A percentile compares a stretch with the other conserved stretches of the same genome.
These are phyloP conservation scores for Notothenia rossii DNA, from an alignment of 2,113 vertebrate species.

Conservation along the genomic window DNA sequence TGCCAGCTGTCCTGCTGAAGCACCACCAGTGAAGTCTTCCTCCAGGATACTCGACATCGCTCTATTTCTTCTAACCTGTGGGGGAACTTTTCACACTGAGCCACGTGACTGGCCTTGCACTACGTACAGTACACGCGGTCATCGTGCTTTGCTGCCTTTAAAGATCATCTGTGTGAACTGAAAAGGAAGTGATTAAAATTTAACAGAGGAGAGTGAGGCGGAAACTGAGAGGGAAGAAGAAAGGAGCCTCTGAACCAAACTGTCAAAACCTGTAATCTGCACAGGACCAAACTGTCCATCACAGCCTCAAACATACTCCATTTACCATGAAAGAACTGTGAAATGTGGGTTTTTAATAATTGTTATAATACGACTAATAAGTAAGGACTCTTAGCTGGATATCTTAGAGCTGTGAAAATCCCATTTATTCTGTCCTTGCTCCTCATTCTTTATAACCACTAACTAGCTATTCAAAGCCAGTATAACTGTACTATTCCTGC, in stretches of 20 bases:
- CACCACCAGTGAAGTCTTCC: conserved; percentile 25
- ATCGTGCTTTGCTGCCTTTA: conserved; percentile 36
- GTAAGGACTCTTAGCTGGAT: conserved; percentile 36
- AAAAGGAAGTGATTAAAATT: conserved; percentile 59
- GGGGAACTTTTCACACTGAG: conserved; percentile 43
- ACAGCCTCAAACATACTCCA: conserved; percentile 34
- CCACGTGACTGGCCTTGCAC: conserved; percentile 25
- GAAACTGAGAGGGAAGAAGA: conserved; percentile 32
- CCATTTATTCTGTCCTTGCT: background rate
- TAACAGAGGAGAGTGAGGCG: conserved; percentile 47
- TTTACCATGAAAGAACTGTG: conserved; percentile 29
- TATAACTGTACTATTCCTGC: conserved; percentile 44
- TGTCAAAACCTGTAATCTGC: conserved; percentile 17
- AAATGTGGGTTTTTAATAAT: conserved; percentile 39
- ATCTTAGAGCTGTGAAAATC: conserved; percentile 40
- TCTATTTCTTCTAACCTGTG: conserved; percentile 37
- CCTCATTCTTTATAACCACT: conserved; percentile 42
- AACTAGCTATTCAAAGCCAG: conserved; percentile 44
- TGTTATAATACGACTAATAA: conserved; percentile 35
- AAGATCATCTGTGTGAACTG: conserved; percentile 45
- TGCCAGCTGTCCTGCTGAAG: conserved; percentile 36
- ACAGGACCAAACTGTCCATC: conserved; percentile 34
- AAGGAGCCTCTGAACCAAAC: conserved; percentile 14
- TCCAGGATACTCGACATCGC: conserved; percentile 25
- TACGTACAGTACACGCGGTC: conserved; percentile 31